Conservation (phyloP, 2,888 invertebrate genomes). For the Heteromurus nitidus region DNA sequence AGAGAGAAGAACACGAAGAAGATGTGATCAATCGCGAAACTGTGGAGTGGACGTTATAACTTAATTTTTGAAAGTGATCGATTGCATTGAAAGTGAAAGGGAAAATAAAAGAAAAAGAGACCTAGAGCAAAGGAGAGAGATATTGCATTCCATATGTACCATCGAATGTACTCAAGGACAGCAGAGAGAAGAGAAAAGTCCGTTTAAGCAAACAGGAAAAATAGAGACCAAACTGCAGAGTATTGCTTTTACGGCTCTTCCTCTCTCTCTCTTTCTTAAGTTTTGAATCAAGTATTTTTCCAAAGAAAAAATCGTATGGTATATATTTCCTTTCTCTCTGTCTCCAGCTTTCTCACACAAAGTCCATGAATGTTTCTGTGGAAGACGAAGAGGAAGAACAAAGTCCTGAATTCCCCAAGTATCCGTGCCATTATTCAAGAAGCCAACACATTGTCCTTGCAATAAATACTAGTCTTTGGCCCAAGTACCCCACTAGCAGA, state of each 20-base stretch:
- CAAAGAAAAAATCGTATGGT: no score
- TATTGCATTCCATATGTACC: no score
- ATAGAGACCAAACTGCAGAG: not conserved
- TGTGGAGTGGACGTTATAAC: conserved; percentile 69
- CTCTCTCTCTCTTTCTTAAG: no score
- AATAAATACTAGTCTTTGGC: conserved; percentile 54
- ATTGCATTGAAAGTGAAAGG: conserved; percentile 67
- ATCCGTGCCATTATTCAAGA: conserved; percentile 58
- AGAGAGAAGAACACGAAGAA: conserved; percentile 38
- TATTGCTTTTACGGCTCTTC: not conserved
- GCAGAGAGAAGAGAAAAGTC: no score
- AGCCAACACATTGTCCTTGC: conserved; percentile 60
- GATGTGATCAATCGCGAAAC: conserved; percentile 70
- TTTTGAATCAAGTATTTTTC: no score
- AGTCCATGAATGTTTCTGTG: conserved; percentile 51
- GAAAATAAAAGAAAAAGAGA: conserved; percentile 12
- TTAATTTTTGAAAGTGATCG: conserved; percentile 71
- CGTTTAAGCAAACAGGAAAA: not conserved
- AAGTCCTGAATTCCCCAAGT: conserved; percentile 58
- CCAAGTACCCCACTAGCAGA: conserved; percentile 41
- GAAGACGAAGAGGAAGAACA: conserved; percentile 25
- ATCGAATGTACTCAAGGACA: no score
- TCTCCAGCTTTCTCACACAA: no score
- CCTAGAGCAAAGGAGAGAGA: no score
- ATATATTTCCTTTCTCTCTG: no score